phyloP scores from a whole-genome alignment of 2,797 vertebrate species.

The Anomalospiza imberbis region DNA sequence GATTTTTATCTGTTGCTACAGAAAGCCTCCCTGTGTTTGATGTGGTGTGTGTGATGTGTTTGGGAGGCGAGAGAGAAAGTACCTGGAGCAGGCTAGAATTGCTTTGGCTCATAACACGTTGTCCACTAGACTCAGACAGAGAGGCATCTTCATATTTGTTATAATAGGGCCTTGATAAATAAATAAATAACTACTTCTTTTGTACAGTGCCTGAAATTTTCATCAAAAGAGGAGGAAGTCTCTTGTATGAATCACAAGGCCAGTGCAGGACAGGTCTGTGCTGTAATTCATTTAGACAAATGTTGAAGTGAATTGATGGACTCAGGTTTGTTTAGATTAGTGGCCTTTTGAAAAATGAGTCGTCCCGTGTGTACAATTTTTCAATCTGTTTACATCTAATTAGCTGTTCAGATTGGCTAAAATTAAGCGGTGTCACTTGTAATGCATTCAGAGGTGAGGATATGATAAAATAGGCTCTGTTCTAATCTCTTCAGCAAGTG shows the following conservation, averaged over 20 bases:
- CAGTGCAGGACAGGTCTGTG: not conserved
- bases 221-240: constrained; percentile 13
- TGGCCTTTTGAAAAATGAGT: constrained; percentile 57
- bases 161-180: not conserved
- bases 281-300: constrained; percentile 45
- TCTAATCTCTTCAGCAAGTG: constrained; percentile 28
- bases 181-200: constrained; percentile 10
- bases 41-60: not conserved
- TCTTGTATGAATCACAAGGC: not conserved
- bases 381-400: constrained; percentile 62
- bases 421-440: constrained; percentile 36
- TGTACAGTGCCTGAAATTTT: not conserved
- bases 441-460: constrained; percentile 57
- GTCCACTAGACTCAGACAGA: not conserved
- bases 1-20: not conserved
- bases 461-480: constrained; percentile 46
- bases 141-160: not conserved
- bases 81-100: not conserved
- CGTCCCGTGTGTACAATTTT: constrained; percentile 10
- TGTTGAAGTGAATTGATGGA: constrained; percentile 26
- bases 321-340: constrained; percentile 44
- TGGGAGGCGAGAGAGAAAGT: not conserved
- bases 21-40: not conserved
- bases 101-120: not conserved
- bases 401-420: constrained; percentile 53